Evolutionary conservation across 2,113 vertebrate species (phyloP).

Genomic region (Meriones unguiculatus): DNA sequence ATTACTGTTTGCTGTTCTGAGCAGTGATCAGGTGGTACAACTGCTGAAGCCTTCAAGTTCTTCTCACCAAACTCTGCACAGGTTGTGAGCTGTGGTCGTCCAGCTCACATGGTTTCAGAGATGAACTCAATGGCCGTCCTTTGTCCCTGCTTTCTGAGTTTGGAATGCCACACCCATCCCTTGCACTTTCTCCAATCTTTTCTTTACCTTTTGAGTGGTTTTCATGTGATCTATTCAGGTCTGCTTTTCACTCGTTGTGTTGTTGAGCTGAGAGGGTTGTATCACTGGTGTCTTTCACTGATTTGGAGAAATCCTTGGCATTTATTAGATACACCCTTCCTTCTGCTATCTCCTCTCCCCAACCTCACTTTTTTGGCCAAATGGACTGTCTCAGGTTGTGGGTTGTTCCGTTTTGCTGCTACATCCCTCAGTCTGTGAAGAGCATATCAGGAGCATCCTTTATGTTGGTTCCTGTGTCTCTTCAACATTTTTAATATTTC

Average conservation of each 20-base stretch:
- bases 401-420: not conserved
- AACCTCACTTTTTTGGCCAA: not conserved
- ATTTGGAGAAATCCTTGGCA: not conserved
- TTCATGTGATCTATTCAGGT: not conserved
- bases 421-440: not conserved
- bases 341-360: not conserved
- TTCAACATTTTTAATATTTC: too few species aligned
- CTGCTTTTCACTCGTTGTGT: not conserved
- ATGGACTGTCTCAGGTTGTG: rapidly evolving
- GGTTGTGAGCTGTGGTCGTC: too few species aligned
- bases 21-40: not conserved
- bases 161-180: not conserved
- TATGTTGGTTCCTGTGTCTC: not conserved
- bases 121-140: not conserved
- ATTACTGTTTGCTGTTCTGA: not conserved
- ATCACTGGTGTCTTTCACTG: not conserved
- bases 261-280: not conserved
- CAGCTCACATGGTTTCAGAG: not conserved
- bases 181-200: too few species aligned
- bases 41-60: not conserved
- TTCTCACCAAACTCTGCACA: too few species aligned
- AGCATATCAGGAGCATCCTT: not conserved
- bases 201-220: not conserved
- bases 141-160: not conserved
- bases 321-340: not conserved